Base-by-base conservation (phyloP, 2,113 vertebrate genomes). In the Neolamprologus sp. region DNA sequence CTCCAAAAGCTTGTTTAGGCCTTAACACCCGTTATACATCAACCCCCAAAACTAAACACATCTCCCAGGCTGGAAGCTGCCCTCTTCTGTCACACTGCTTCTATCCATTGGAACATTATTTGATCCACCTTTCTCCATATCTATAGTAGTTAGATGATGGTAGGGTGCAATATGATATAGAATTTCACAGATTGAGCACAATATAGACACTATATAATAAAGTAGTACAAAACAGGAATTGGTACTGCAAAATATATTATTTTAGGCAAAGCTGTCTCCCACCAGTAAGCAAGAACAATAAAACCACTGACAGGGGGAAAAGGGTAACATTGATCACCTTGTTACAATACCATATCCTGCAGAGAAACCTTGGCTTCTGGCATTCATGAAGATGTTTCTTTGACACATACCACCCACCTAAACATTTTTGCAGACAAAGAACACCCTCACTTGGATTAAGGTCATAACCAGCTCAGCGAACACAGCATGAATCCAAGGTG, bases 1-100 rank as follows among this genome's bases (percentile, higher is more conserved):
- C 93, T 94, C 86, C 80, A 87, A 91, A 91, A 93, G 94, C 94
- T 93, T 95, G 93, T 96, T 93, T 93, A 92, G 92, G 85, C 88
- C 82, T 85, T 88, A 91, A 88, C 87, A 92, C 85, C 68, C 78
- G 85, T 91, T 82, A 85, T 73, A 45, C 83, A 79, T 42, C 81
- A 81, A 60, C 83, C 81, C 73, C 85, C 71, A 78, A 85, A 87
- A 89, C 89, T 28, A 89, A 87, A 89, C 85, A 85, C 82, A 37
- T 94, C 80, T 84, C 45, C 53, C 35, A 13, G 54, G 54, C 79
- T 55, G 10, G 45, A 55, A 92, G 26, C 49, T 75, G 63, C 71
- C 75, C 81, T 71, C 57, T 19, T 84, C 57, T 35, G 26, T 86
- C 26, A 60, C 68, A 73, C 54, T 71, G 60, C 85, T 87, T 85